Evolutionary conservation across 2,888 invertebrate genomes (phyloP).

Genomic region (Xestia c-nigrum): DNA sequence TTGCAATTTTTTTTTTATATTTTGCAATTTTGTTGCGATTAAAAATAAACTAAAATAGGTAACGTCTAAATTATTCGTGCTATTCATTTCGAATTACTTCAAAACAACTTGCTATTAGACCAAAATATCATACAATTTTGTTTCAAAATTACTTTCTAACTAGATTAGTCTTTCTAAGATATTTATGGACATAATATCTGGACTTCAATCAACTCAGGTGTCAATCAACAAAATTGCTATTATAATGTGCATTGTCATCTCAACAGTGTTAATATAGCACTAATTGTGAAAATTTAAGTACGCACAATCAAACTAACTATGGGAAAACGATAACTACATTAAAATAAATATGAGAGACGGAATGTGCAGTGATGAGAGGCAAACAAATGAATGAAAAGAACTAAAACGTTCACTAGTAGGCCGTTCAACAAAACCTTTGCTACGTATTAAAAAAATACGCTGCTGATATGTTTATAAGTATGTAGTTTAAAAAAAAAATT

Average conservation of each 20-base stretch:
- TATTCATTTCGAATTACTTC: conserved; percentile 12
- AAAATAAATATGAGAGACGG: conserved; percentile 68
- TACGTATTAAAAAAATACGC: conserved; percentile 59
- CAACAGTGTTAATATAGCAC: conserved; percentile 55
- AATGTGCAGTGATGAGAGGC: conserved; percentile 66
- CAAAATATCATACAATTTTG: conserved; percentile 62
- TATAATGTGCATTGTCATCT: conserved; percentile 61
- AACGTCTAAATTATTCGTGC: conserved; percentile 13
- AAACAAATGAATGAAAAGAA: conserved; percentile 54
- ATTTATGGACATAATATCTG: conserved; percentile 62
- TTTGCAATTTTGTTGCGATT: neutral
- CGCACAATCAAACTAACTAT: conserved; percentile 60
- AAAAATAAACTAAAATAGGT: neutral
- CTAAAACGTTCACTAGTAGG: conserved; percentile 52
- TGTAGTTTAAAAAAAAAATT: conserved; percentile 55
- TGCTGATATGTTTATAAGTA: conserved; percentile 67
- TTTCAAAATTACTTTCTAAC: conserved; percentile 57
- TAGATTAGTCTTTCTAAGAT: conserved; percentile 54
- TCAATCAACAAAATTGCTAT: conserved; percentile 53
- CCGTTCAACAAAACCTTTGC: conserved; percentile 63
- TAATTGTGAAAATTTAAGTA: conserved; percentile 65
- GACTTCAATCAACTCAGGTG: conserved; percentile 45
- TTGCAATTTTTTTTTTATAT: neutral
- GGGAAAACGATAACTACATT: conserved; percentile 59
- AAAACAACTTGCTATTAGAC: conserved; percentile 49